These are phyloP conservation scores for Candoia aspera DNA, from an alignment of 2,113 vertebrate genomes.

Conservation along the genomic window DNA sequence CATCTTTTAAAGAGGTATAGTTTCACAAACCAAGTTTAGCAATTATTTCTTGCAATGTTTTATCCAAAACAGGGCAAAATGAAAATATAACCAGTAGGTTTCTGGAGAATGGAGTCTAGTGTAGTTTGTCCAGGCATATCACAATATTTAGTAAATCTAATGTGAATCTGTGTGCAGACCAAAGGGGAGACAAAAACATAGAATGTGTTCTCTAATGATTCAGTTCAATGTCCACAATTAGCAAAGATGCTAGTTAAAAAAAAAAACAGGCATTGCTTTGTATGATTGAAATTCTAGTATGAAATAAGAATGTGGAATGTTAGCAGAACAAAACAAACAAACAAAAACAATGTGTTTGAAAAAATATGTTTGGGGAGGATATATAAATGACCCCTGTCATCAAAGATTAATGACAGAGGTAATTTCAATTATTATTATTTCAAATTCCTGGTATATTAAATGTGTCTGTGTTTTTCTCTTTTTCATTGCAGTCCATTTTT, in stretches of 20 bases:
- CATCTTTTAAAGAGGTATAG: neutral
- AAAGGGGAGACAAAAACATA: neutral
- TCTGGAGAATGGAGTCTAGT: neutral
- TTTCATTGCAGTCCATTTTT: neutral
- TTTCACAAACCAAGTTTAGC: neutral
- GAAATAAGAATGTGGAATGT: neutral
- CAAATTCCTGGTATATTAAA: neutral
- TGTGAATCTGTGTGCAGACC: neutral
- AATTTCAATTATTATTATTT: neutral
- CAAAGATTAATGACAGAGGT: neutral
- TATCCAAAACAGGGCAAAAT: neutral
- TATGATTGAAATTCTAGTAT: neutral
- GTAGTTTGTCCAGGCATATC: neutral
- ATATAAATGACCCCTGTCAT: rapidly evolving
- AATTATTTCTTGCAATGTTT: neutral
- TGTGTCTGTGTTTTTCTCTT: constrained; percentile 11
- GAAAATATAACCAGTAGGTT: neutral
- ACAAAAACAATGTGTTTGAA: constrained; percentile 12
- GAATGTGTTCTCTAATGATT: rapidly evolving
- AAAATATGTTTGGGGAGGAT: neutral
- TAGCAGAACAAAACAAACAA: neutral
- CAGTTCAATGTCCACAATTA: constrained; percentile 19
- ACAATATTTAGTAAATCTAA: neutral
- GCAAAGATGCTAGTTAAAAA: neutral
- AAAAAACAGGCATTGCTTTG: neutral